Base-by-base conservation (phyloP, 2,888 invertebrate species). In the Campoletis raptor region DNA sequence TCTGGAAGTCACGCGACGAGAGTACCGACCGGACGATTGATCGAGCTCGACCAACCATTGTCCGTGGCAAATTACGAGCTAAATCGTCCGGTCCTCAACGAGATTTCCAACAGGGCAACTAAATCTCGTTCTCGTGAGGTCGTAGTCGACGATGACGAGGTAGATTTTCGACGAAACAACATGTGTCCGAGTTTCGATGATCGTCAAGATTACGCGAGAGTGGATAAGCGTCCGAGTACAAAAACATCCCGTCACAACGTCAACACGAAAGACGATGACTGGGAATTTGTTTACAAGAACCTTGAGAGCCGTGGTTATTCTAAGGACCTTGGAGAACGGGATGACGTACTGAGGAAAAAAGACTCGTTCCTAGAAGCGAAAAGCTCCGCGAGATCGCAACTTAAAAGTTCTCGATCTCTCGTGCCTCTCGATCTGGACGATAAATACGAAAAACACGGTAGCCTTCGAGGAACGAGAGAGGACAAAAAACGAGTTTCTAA, bases 201-300 rank as follows among this genome's bases (percentile, higher is more conserved):
- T 45, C 88, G 89, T 36, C 89, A 86, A 21, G 91, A 91, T 18
- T 91, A 91, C 52, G 90, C 88, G n/a, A 90, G 83, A 42, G 81
- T 89, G 0, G 92, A 91, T 3, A 93, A 90, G 69, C 92, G 91
- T n/a, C 64, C 87, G 0, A 12, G 85, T 6, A 90, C 73, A 24
- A 48, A 82, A 84, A 5, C 15, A 9, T 73, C 83, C 15, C 81
- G 67, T 2, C 24, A 69, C 61, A 86, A 81, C 36, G 52, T 73
- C 45, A 81, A 86, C 7, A 80, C 80, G 2, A 86, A 88, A 45
- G 87, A 96, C 0, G 96, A 96, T 82, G 97, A 97, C 89, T 98
- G 98, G 98, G 97, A 97, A 92, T 97, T 97, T 91, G 97, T 98
- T 0, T 98, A 97, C 92, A 96, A 96, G 89, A 97, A 97, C 92